Evolutionary conservation across 2,888 invertebrate species (phyloP).

Genomic region (Pelosia muscerda): DNA sequence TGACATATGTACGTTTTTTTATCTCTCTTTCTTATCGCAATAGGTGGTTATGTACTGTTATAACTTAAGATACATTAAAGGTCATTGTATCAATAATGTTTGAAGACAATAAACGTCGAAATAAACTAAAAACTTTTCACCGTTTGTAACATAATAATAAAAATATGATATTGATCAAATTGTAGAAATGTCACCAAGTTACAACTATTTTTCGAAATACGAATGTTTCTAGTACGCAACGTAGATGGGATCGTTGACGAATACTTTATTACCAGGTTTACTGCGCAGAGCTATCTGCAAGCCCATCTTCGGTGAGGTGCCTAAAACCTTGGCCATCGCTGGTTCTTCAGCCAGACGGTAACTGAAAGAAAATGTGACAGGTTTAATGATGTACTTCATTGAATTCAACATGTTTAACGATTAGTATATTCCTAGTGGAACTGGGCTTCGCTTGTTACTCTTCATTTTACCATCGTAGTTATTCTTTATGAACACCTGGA

Average conservation of each 20-base stretch:
- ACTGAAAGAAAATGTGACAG: conserved; percentile 51
- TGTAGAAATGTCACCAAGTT: background rate
- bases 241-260: conserved; percentile 70
- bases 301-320: conserved; percentile 74
- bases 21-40: too few species aligned
- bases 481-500: too few species aligned
- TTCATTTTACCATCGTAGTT: too few species aligned
- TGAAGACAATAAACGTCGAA: background rate
- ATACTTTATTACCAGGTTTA: conserved; percentile 61
- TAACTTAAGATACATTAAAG: background rate
- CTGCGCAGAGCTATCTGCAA: conserved; percentile 77
- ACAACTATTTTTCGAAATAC: background rate
- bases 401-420: background rate
- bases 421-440: background rate
- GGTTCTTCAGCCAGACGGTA: conserved; percentile 70
- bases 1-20: too few species aligned
- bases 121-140: background rate
- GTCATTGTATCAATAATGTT: background rate
- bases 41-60: too few species aligned
- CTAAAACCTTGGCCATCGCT: conserved; percentile 59
- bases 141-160: background rate
- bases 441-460: too few species aligned
- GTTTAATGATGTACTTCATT: background rate
- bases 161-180: too few species aligned
- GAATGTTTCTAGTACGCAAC: conserved; percentile 52